phyloP scores from a whole-genome alignment of 35 echinoderm and acorn worm genomes.

The Apostichopus parvimensis region DNA sequence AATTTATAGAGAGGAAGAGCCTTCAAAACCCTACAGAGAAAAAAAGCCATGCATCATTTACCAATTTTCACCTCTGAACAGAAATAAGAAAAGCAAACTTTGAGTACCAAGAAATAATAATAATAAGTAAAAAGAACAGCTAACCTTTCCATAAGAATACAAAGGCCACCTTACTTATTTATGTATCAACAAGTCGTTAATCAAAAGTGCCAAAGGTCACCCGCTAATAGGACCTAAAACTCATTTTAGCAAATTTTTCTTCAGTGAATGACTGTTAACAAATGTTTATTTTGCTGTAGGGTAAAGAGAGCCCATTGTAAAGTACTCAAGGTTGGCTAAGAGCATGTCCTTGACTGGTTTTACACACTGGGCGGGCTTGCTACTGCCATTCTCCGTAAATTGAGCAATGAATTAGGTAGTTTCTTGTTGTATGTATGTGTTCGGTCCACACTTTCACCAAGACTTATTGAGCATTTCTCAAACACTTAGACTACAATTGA shows the following conservation, averaged over 20 bases:
- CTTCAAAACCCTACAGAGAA: not conserved
- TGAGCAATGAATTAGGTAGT: no score
- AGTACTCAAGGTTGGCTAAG: not conserved
- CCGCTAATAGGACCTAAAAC: slow-evolving; percentile 1
- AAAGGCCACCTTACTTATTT: slow-evolving; percentile 36
- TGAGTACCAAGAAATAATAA: not conserved
- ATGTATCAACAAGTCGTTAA: slow-evolving; percentile 39
- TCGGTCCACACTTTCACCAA: no score
- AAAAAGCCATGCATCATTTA: not conserved
- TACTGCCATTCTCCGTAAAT: no score
- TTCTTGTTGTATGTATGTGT: no score
- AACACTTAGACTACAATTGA: no score
- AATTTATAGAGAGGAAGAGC: not conserved
- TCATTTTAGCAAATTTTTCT: slow-evolving; percentile 3
- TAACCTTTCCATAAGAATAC: not conserved
- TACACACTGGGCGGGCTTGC: not conserved
- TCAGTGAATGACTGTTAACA: not conserved
- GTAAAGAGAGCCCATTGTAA: slow-evolving; percentile 3
- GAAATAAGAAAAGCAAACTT: not conserved
- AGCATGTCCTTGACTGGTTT: not conserved
- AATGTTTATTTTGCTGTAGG: slow-evolving; percentile 18
- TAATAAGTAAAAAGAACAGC: not conserved
- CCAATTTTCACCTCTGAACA: not conserved
- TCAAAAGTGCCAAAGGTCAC: slow-evolving; percentile 11
- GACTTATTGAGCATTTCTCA: no score